Evolutionary conservation across 2,888 invertebrate genomes (phyloP).

Genomic region (Mythimna impura): DNA sequence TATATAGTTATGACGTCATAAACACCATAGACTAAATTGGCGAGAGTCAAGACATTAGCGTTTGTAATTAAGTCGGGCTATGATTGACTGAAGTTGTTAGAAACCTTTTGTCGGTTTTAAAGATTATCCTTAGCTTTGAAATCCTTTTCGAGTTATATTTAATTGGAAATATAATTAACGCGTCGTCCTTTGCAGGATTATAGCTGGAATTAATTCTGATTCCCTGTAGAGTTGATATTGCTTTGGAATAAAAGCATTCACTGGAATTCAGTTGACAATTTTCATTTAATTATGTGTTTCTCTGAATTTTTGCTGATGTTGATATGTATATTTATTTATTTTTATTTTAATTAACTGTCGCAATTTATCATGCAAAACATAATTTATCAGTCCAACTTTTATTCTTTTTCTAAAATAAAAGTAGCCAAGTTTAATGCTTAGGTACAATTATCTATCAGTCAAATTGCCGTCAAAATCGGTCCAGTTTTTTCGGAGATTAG

Average conservation of each 20-base stretch:
- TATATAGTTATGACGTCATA: constrained; percentile 68
- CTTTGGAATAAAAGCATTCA: constrained; percentile 16
- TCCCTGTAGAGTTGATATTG: constrained; percentile 10
- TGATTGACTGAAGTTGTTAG: constrained; percentile 60
- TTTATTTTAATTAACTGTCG: neutral
- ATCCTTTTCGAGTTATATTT: constrained; percentile 14
- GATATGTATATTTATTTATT: neutral
- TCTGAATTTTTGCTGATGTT: neutral
- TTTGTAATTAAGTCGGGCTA: constrained; percentile 70
- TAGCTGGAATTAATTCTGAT: constrained; percentile 21
- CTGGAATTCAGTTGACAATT: constrained; percentile 25
- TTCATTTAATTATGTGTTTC: constrained; percentile 5
- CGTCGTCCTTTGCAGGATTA: constrained; percentile 25
- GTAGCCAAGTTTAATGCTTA: too few relatives aligned
- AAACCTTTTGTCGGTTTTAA: constrained; percentile 52
- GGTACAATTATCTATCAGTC: too few relatives aligned
- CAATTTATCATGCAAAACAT: neutral
- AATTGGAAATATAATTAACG: constrained; percentile 38
- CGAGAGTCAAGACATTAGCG: constrained; percentile 63
- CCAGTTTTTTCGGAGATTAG: too few relatives aligned
- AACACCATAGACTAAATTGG: constrained; percentile 60
- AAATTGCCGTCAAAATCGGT: too few relatives aligned
- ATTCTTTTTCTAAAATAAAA: too few relatives aligned
- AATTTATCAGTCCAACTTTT: neutral
- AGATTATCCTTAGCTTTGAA: constrained; percentile 7